Percentiles rank a stretch among this genome's conserved stretches.
Conservation (phyloP, 2,113 vertebrate species). For the Globicephala melas region DNA sequence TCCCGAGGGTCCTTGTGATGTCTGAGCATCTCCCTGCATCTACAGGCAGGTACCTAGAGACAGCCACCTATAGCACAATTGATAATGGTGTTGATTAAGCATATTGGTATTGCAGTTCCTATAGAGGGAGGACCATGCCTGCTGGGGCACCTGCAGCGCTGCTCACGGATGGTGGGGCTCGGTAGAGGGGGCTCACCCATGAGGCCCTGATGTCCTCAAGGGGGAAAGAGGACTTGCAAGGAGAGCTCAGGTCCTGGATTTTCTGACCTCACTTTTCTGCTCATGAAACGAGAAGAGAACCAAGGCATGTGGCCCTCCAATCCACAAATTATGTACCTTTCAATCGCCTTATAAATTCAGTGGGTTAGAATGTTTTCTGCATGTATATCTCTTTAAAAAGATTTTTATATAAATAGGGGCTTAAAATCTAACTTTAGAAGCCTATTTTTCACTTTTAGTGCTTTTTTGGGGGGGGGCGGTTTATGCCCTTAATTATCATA, state of each 20-base stretch:
- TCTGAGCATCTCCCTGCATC: neutral
- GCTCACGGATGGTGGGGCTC: neutral
- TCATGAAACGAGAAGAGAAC: neutral
- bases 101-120: neutral
- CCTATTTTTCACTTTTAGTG: neutral
- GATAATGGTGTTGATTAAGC: neutral
- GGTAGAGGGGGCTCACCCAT: accelerated
- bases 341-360: no score
- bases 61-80: neutral
- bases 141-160: no score
- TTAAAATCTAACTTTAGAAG: neutral
- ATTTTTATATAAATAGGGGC: neutral
- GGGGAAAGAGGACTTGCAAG: no score
- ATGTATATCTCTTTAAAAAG: neutral
- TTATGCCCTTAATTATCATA: neutral
- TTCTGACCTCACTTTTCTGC: neutral
- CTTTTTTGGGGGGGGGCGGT: neutral
- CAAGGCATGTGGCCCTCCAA: accelerated
- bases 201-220: neutral
- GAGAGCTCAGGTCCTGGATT: neutral
- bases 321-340: neutral
- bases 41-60: neutral
- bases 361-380: neutral
- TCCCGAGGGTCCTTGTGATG: neutral
- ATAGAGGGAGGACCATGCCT: neutral